Percentiles rank a stretch among this genome's conserved stretches.
phyloP scores from a whole-genome alignment of 2,113 vertebrate genomes.

The Acanthisitta chloris region DNA sequence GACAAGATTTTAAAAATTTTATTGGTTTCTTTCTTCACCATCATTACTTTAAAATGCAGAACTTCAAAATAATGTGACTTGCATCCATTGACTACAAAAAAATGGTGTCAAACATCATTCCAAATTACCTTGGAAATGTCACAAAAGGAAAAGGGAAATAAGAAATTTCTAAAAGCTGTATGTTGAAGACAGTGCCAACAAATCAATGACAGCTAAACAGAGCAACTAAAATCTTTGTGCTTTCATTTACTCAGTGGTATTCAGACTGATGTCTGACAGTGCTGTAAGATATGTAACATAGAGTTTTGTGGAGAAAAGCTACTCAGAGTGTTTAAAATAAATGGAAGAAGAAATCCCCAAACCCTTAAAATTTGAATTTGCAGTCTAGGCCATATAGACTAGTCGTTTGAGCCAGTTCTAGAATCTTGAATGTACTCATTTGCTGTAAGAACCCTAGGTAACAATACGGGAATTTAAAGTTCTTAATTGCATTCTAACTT shows the following conservation, averaged over 20 bases:
- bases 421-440: background rate
- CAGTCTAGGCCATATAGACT: background rate
- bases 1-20: background rate
- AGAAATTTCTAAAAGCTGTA: background rate
- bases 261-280: background rate
- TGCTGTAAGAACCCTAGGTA: background rate
- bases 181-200: background rate
- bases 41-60: background rate
- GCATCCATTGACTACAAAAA: background rate
- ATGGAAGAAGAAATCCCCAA: fast-evolving
- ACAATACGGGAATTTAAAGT: background rate
- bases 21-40: background rate
- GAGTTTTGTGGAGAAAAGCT: background rate
- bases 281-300: background rate
- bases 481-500: background rate
- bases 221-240: background rate
- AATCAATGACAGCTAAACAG: background rate
- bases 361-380: background rate
- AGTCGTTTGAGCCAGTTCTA: background rate
- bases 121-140: background rate
- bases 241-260: background rate
- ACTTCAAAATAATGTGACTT: constrained; percentile 6
- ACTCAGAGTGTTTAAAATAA: background rate
- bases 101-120: background rate
- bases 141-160: background rate